Evolutionary conservation across 2,113 vertebrate species (phyloP), one percentile per base, ranked within the genome.

Genomic region (Pygoscelis adeliae): DNA sequence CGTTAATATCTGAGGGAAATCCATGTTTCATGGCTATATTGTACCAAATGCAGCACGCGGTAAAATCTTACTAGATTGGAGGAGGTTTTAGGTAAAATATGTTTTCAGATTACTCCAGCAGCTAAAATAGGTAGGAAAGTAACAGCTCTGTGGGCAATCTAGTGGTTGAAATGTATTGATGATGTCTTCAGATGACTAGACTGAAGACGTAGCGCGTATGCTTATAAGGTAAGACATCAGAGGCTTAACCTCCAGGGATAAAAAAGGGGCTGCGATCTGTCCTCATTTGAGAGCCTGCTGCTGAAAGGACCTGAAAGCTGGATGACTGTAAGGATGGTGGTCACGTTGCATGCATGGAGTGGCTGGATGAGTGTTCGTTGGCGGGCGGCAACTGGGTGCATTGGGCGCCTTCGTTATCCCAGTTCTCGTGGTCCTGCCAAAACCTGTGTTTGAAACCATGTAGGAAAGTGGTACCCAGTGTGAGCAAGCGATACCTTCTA

Each of bases 401-500:
- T 10, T 73, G 38, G 53, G 53, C 3, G 7, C 53, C 40, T 44
- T 56, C 1, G 5, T 27, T 38, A 74, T 20, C 53, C 18, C 3
- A 4, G 21, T 52, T 30, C n/a, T 44, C 0, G 0, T 15, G 4
- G 25, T 71, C 29, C 34, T 83, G 15, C 32, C 5, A 8, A 69
- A 82, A 73, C 23, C 36, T 22, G 3, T 46, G 18, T 70, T 80
- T 36, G 27, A 59, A 84, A 55, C 14, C 1, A 0, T 6, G 5
- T 8, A 61, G 40, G 42, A 59, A 49, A 49, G 65, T 16, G 21
- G 46, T 82, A 62, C 10, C 18, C 52, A 34, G 18, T 38, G 27
- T n/a, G 22, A 38, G 49, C 38, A 80, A 47, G 12, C 26, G 32
- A 50, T 49, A 18, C 16, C 32, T 93, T 72, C 70, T 18, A 85